Conservation (phyloP, 2,888 invertebrate species). For the Ichneumon xanthorius region DNA sequence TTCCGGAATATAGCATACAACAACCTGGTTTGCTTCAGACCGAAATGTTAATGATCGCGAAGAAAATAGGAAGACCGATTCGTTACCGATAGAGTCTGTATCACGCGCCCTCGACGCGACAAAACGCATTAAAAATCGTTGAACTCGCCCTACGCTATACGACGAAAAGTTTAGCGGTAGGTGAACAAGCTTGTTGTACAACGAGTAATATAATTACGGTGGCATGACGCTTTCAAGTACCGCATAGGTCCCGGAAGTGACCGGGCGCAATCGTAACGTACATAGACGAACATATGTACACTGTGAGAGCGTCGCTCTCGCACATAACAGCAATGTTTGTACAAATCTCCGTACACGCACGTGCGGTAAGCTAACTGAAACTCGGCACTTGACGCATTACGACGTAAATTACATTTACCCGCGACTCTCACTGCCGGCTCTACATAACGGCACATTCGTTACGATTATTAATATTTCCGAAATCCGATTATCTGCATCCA, state of each 20-base stretch:
- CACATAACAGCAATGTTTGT: slow-evolving; percentile 3
- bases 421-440: too few relatives aligned
- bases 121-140: not conserved
- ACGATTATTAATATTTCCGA: too few relatives aligned
- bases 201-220: slow-evolving; percentile 25
- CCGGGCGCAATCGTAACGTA: not conserved
- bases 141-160: not conserved
- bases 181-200: not conserved
- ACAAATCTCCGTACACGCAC: not conserved
- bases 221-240: slow-evolving; percentile 9
- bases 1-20: too few relatives aligned
- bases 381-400: slow-evolving; percentile 22
- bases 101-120: too few relatives aligned
- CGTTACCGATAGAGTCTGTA: too few relatives aligned
- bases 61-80: too few relatives aligned
- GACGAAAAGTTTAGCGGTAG: not conserved
- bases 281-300: not conserved
- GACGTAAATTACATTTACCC: not conserved
- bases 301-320: not conserved
- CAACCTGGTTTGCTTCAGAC: too few relatives aligned
- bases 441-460: too few relatives aligned
- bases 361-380: not conserved
- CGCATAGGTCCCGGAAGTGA: slow-evolving; percentile 15
- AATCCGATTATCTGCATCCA: too few relatives aligned
- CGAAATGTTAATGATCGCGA: too few relatives aligned